Evolutionary conservation across 2,113 vertebrate species (phyloP), one percentile per base, ranked within the genome.

Genomic region (Galemys pyrenaicus): DNA sequence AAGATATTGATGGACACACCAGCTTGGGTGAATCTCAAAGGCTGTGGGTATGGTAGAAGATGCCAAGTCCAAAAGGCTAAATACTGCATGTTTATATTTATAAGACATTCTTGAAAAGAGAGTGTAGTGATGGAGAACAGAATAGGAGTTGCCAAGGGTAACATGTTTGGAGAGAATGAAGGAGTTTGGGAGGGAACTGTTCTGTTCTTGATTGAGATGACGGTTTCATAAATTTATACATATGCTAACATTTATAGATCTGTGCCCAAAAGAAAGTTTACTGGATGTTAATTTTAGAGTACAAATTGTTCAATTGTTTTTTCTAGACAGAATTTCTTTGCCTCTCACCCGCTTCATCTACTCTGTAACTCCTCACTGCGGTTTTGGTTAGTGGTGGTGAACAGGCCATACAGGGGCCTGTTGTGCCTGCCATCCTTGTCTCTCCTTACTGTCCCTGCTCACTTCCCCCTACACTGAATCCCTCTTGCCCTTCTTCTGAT

Each of bases 291-390:
- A 65, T 80, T 74, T 94, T 65, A 64, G 19, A 46, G 44, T 77
- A n/a, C 54, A 74, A 60, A 20, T 2, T 32, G 37, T 26, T 54
- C 51, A 71, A 79, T 49, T 49, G 20, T 2, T 13, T 4, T 37
- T 9, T 7, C 8, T 51, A 6, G 3, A 60, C 70, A 87, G 41
- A 5, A 22, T 46, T 54, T 26, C 11, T 64, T 32, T 87, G 54
- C 70, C 51, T 91, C 54, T 65, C 22, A 58, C 2, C 24, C 58
- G 5, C 24, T 2, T 30, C 20, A 5, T 65, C 68, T 22, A 30
- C 13, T n/a, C 19, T 54, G 30, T 0, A 9, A 17, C 3, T 41
- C 10, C 12, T 28, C 22, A 22, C 13, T 3, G 10, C 6, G 54
- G n/a, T 11, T n/a, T 37, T 51, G 28, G 28, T 77, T 49, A 30